Base-by-base conservation (phyloP, 2,113 vertebrate species). In the Enhydra lutris region DNA sequence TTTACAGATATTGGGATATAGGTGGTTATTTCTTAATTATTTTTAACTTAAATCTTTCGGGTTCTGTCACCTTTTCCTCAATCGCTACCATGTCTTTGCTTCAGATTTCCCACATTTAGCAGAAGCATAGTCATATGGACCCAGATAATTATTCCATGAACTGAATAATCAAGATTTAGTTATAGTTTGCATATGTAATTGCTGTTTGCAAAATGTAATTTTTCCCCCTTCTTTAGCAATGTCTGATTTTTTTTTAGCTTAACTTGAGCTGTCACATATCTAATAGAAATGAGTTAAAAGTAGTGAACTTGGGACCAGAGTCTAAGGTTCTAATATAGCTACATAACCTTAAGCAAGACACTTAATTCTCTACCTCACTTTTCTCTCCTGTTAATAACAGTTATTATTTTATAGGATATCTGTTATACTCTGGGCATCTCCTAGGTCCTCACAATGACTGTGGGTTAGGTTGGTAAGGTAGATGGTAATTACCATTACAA, bases 21-120 rank as follows among this genome's bases (percentile, higher is more conserved):
- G 26, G 23, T 76, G 39, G 59, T 96, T 91, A 80, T 93, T 87
- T 96, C 89, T 95, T 89, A 14, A 73, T 74, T 91, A 65, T 39
- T 89, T 78, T 71, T 95, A 84, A 84, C 8, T 29, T 31, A 80
- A 67, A 76, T 45, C 24, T 93, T 57, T 47, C 20, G 39, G 15
- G 90, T 92, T 88, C 52, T 71, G 20, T 90, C 36, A 86, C 4
- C 1, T 69, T 91, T 93, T 8, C 39, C 61, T 52, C n/a, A 23
- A 0, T 88, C 65, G 20, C 34, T 21, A 69, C 15, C 15, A n/a
- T 42, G 20, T 67, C 36, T 93, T 90, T 82, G 31, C 29, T n/a
- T 85, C 71, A 85, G 7, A 26, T 94, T 87, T 57, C 24, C 36
- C 63, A 76, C 15, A 29, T 91, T 23, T 79, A 81, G 29, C 45